Evolutionary conservation across 2,113 vertebrate genomes (phyloP).

Genomic region (Myotis brandtii): DNA sequence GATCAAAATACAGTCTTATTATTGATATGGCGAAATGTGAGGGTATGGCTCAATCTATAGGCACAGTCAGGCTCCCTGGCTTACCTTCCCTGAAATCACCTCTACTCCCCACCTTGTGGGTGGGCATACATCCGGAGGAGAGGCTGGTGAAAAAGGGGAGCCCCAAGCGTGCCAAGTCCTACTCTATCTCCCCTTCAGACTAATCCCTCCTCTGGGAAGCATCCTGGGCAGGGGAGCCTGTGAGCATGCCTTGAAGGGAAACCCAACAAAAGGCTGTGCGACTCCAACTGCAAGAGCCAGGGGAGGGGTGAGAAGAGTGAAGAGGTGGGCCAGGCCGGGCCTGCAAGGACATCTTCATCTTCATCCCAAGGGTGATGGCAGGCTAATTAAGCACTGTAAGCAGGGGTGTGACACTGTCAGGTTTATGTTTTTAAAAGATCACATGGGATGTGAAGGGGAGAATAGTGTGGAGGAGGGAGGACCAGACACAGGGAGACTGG

Average conservation of each 20-base stretch:
- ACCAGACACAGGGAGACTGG: not conserved
- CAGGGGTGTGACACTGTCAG: not conserved
- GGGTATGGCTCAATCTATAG: not conserved
- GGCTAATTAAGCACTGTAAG: not conserved
- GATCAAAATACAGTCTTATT: not conserved
- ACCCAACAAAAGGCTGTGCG: rapidly evolving
- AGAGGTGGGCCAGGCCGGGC: not conserved
- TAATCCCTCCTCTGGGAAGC: not conserved
- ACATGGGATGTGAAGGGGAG: not conserved
- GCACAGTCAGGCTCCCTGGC: not conserved
- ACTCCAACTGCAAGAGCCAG: not conserved
- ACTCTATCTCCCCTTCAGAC: not conserved
- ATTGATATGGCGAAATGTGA: not conserved
- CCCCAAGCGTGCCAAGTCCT: not conserved
- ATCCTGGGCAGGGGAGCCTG: too few relatives aligned
- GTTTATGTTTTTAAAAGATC: not conserved
- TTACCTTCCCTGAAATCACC: not conserved
- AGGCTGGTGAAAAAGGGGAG: not conserved
- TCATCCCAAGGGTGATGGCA: not conserved
- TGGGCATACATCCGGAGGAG: not conserved
- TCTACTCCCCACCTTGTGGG: not conserved
- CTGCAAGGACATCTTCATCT: not conserved
- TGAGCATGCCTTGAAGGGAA: too few relatives aligned
- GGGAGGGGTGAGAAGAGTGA: not conserved
- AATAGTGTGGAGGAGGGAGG: not conserved